These are phyloP conservation scores for Crenichthys baileyi DNA, from an alignment of 2,797 vertebrate genomes.

Conservation along the genomic window DNA sequence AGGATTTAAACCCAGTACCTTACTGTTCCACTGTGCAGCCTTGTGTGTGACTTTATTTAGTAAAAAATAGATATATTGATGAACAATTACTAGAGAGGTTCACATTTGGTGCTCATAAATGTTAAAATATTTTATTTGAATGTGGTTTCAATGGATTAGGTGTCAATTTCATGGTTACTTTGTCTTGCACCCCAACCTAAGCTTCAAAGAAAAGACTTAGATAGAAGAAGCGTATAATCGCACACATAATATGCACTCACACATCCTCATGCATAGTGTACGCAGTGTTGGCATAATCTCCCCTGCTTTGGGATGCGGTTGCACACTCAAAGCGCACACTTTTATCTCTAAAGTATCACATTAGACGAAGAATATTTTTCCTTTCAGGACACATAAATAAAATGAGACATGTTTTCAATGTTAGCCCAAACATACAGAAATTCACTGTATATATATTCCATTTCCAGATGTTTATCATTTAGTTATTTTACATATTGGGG, in stretches of 20 bases:
- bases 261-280: constrained; percentile 55
- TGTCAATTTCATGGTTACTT: constrained; percentile 74
- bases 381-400: neutral
- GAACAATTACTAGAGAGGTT: constrained; percentile 39
- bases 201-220: constrained; percentile 72
- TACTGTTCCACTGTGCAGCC: neutral
- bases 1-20: neutral
- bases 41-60: neutral
- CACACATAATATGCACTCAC: constrained; percentile 58
- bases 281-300: constrained; percentile 62
- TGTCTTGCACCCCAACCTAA: constrained; percentile 67
- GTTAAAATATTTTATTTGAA: constrained; percentile 51
- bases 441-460: constrained; percentile 1
- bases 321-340: constrained; percentile 19
- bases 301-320: constrained; percentile 40
- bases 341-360: constrained; percentile 30
- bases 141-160: constrained; percentile 49
- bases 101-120: constrained; percentile 8
- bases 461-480: constrained; percentile 47
- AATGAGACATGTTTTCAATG: constrained; percentile 4
- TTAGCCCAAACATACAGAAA: constrained; percentile 2
- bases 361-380: constrained; percentile 23
- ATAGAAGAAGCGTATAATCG: constrained; percentile 69
- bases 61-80: constrained; percentile 43
- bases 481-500: constrained; percentile 52